A percentile compares a stretch with the other conserved stretches of the same genome.
Evolutionary conservation across 2,797 vertebrate species (phyloP).

Genomic region (Sebastes baramenuke): DNA sequence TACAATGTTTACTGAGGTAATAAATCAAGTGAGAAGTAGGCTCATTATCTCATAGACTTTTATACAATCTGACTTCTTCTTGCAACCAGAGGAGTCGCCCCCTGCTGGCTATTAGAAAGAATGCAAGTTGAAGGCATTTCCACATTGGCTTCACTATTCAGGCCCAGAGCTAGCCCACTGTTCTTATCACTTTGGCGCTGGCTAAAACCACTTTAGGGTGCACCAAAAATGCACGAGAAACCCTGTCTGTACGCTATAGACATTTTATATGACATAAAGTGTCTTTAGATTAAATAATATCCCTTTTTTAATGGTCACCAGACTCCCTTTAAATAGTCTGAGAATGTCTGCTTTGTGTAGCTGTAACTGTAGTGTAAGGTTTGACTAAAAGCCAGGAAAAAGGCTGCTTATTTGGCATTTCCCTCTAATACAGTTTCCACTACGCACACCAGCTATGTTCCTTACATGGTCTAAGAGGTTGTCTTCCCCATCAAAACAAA

Average conservation of each 20-base stretch:
- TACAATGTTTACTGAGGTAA: too few species aligned
- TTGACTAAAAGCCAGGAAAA: constrained; percentile 51
- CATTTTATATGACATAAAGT: background rate
- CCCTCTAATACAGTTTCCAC: constrained; percentile 47
- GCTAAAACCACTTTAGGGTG: too few species aligned
- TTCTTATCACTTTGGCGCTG: too few species aligned
- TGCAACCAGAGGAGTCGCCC: too few species aligned
- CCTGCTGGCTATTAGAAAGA: too few species aligned
- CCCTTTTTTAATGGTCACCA: constrained; percentile 4
- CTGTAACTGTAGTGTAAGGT: constrained; percentile 17
- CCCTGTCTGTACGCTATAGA: background rate
- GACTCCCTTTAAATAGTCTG: background rate
- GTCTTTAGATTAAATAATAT: background rate
- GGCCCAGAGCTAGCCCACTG: too few species aligned
- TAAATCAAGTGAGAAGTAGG: too few species aligned
- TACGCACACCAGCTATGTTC: constrained; percentile 30
- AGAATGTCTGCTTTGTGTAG: constrained; percentile 31
- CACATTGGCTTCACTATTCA: too few species aligned
- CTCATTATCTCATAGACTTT: too few species aligned
- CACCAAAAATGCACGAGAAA: too few species aligned
- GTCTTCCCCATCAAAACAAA: constrained; percentile 44
- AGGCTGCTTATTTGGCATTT: constrained; percentile 34
- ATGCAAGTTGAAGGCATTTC: too few species aligned
- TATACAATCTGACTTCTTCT: too few species aligned
- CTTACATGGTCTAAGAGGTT: constrained; percentile 26